These are phyloP conservation scores for Zygothrica quintamaculata DNA, from an alignment of 2,888 invertebrate species.

Conservation along the genomic window DNA sequence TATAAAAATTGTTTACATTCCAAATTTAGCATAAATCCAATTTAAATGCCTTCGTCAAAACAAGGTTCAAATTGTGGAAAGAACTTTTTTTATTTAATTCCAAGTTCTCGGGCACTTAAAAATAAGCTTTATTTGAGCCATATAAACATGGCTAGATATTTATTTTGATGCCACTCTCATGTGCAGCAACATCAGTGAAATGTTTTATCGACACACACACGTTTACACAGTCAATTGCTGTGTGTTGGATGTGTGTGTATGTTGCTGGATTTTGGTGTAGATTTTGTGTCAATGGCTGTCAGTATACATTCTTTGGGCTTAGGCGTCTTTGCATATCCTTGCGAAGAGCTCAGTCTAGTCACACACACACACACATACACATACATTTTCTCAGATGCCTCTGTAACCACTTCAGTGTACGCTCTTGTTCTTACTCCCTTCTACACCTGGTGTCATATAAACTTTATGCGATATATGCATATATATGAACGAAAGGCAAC, in stretches of 20 bases:
- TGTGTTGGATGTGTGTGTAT: neutral
- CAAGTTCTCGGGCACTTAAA: constrained; percentile 24
- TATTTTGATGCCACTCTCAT: constrained; percentile 20
- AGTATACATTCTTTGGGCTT: constrained; percentile 47
- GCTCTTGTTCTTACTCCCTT: neutral
- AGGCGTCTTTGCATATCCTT: constrained; percentile 15
- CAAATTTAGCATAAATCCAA: neutral
- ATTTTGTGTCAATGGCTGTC: constrained; percentile 22
- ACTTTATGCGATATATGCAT: constrained; percentile 33
- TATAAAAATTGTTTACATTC: neutral
- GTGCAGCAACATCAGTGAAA: too few relatives aligned
- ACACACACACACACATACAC: too few relatives aligned
- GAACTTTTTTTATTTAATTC: constrained; percentile 15
- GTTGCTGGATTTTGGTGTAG: constrained; percentile 20
- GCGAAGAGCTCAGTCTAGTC: neutral
- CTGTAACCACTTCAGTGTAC: neutral
- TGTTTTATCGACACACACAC: too few relatives aligned
- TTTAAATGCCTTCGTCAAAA: neutral
- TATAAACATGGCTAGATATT: constrained; percentile 31
- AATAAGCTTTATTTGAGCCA: constrained; percentile 15
- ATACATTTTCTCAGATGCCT: constrained; percentile 1
- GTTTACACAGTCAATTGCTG: too few relatives aligned
- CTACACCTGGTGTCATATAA: constrained; percentile 18
- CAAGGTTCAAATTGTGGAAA: constrained; percentile 4
- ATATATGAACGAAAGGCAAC: neutral